Percentiles rank a stretch among this genome's conserved stretches.
Conservation (phyloP, 2,888 invertebrate species). For the Clivina fossor region DNA sequence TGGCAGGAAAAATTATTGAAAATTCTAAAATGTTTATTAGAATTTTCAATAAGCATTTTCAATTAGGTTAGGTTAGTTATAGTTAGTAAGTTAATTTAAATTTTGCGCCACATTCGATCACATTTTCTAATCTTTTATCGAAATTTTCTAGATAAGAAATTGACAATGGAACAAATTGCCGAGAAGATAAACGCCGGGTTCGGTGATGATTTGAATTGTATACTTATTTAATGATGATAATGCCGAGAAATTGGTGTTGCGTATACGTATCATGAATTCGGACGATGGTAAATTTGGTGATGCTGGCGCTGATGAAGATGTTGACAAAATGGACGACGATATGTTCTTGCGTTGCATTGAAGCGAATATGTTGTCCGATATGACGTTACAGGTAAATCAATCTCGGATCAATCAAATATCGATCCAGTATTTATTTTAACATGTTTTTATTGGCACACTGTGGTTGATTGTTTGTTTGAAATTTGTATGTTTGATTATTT, state of each 20-base stretch:
- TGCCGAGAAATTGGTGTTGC: conserved; percentile 95
- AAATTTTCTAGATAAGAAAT: conserved; percentile 97
- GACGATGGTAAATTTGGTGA: conserved; percentile 84
- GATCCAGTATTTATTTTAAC: too few species aligned
- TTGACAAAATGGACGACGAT: conserved; percentile 99
- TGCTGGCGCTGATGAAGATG: conserved; percentile 79
- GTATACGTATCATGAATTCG: conserved; percentile 97
- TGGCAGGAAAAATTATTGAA: too few species aligned
- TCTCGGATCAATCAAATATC: too few species aligned
- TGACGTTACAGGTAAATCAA: conserved; percentile 92
- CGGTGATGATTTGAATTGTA: conserved; percentile 98
- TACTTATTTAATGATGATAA: conserved; percentile 99
- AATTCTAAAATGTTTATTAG: too few species aligned
- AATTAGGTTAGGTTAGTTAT: too few species aligned
- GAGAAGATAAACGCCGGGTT: conserved; percentile 99
- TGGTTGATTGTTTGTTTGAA: too few species aligned
- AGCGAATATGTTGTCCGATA: conserved; percentile 98
- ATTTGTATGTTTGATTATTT: too few species aligned
- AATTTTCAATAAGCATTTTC: too few species aligned
- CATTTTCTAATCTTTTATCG: too few species aligned
- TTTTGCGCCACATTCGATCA: too few species aligned
- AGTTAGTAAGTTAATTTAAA: too few species aligned
- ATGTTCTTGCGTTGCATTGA: conserved; percentile 98
- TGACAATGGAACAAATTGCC: conserved; percentile 99
- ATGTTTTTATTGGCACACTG: too few species aligned